A percentile compares a stretch with the other conserved stretches of the same genome.
Conservation (phyloP, 1,140 invertebrate species). For the Musca vetustissima region DNA sequence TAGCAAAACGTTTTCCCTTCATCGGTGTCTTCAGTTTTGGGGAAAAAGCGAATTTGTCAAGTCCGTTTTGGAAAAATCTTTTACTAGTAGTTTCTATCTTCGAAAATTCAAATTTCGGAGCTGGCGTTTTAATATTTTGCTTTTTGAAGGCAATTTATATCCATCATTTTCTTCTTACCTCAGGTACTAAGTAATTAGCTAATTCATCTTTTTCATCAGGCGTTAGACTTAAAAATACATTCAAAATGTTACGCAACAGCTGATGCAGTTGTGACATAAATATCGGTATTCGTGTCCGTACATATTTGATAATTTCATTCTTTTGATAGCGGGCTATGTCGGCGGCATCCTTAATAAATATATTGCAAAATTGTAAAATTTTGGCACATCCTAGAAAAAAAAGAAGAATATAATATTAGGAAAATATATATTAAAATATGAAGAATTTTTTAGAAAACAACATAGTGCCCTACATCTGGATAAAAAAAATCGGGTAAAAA, state of each 20-base stretch:
- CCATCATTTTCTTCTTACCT: slow-evolving; percentile 56
- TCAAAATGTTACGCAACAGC: slow-evolving; percentile 62
- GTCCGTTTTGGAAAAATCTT: no score
- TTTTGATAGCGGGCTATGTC: slow-evolving; percentile 62
- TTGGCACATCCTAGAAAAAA: slow-evolving; percentile 56
- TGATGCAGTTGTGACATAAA: slow-evolving; percentile 65
- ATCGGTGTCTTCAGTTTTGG: no score
- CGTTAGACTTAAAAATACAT: slow-evolving; percentile 61
- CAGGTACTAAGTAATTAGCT: slow-evolving; percentile 66
- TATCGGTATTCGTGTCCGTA: slow-evolving; percentile 65
- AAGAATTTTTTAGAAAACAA: no score
- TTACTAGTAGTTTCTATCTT: no score
- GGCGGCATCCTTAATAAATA: slow-evolving; percentile 62
- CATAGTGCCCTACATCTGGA: no score
- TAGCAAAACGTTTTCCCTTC: no score
- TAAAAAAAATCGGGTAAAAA: no score
- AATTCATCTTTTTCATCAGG: slow-evolving; percentile 62
- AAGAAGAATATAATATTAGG: background rate
- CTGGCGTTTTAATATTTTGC: no score
- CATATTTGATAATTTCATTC: slow-evolving; percentile 68
- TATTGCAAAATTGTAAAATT: slow-evolving; percentile 64
- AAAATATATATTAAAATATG: no score
- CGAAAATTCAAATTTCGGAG: no score
- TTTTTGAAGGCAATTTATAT: no score
- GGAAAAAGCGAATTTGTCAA: no score